Conservation (phyloP, 2,888 invertebrate species). For the Parelbella ahira region DNA sequence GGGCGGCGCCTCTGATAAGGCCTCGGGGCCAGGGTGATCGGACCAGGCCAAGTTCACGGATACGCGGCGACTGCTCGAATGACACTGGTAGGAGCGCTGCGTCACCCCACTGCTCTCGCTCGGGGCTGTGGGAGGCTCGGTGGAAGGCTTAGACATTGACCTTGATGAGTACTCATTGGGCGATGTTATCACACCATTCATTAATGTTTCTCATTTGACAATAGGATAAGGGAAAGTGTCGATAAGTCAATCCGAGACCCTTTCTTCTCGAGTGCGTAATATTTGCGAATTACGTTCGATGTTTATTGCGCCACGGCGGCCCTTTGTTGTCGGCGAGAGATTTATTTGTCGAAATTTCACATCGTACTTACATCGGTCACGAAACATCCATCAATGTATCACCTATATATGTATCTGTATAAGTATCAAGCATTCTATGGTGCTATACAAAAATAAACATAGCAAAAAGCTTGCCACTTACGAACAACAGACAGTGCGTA, state of each 20-base stretch:
- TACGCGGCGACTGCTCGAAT: slow-evolving; percentile 65
- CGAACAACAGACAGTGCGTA: slow-evolving; percentile 28
- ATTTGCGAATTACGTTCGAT: slow-evolving; percentile 27
- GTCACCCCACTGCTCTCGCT: slow-evolving; percentile 41
- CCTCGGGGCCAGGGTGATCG: slow-evolving; percentile 70
- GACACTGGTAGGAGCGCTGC: slow-evolving; percentile 41
- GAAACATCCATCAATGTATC: slow-evolving; percentile 27
- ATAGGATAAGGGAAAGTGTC: slow-evolving; percentile 27
- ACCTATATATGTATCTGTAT: slow-evolving; percentile 32
- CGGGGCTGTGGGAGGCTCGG: slow-evolving; percentile 42
- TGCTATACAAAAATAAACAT: slow-evolving; percentile 32
- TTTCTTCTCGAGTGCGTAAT: slow-evolving; percentile 25
- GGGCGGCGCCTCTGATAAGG: slow-evolving; percentile 74
- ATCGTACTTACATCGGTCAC: slow-evolving; percentile 21
- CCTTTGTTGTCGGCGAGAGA: slow-evolving; percentile 24
- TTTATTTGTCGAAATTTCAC: slow-evolving; percentile 25
- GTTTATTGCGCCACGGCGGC: slow-evolving; percentile 29
- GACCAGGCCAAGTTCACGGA: slow-evolving; percentile 77
- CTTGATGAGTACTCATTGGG: slow-evolving; percentile 42
- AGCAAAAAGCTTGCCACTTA: slow-evolving; percentile 40
- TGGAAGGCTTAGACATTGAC: slow-evolving; percentile 57
- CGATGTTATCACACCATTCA: slow-evolving; percentile 25
- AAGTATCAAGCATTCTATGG: slow-evolving; percentile 27
- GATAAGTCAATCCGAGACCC: background rate
- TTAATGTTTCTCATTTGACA: background rate